Base-by-base conservation (phyloP, 2,888 invertebrate species). In the Operophtera brumata region DNA sequence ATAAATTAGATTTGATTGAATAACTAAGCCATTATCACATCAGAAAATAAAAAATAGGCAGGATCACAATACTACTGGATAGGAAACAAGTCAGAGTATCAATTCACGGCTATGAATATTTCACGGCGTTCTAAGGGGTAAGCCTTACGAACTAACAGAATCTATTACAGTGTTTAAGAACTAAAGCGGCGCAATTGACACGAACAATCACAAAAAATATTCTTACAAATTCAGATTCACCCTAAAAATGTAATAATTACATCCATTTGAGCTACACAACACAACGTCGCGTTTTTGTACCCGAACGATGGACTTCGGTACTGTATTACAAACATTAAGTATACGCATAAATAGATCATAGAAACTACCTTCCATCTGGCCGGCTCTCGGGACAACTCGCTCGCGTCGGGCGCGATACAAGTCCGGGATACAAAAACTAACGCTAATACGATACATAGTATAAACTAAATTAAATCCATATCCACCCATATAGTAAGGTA, bases 201-300 rank as follows among this genome's bases (percentile, higher is more conserved):
- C 71, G 64, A 73, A 75, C 75, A 64, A 73, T 77, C 78, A 77
- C 79, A 77, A 80, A 80, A 75, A 80, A 72, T 75, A 78, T 69
- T 72, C 69, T 76, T 79, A 83, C 78, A 84, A 85, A 85, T 85
- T 84, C 84, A 85, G 83, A 84, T 84, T 84, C 80, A 81, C 80
- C 75, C 79, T 78, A 78, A 77, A 71, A 73, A 71, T 71, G 74
- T 77, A 77, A 77, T 73, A 75, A 73, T 78, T 71, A 80, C 77
- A 80, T 80, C 71, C 73, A 75, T 82, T 83, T 81, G 82, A 84
- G 84, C 84, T 81, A 80, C 75, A 66, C 78, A 78, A 80, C 75
- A 66, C 78, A 78, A 78, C 30, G 30, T 30, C 75, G 71, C 78
- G 75, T 64, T 61, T 60, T 68, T 59, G 70, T 63, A 62, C 54